Conservation (phyloP, 2,888 invertebrate genomes). For the Spilosoma lubricipeda region DNA sequence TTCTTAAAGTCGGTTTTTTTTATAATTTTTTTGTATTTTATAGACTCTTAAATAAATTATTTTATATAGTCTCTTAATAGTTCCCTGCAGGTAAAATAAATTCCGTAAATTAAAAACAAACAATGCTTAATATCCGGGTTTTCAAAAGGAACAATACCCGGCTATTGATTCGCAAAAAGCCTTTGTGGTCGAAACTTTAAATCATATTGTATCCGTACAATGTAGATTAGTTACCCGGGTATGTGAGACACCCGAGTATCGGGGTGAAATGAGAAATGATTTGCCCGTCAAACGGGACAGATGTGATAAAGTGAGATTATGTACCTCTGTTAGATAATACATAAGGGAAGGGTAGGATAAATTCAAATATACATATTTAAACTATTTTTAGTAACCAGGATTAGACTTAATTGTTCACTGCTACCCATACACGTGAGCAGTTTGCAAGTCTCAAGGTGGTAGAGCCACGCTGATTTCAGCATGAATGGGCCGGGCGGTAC, state of each 20-base stretch:
- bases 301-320: neutral
- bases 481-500: too few species aligned
- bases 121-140: conserved; percentile 2
- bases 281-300: neutral
- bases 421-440: too few species aligned
- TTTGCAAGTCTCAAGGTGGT: too few species aligned
- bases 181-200: conserved; percentile 17
- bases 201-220: conserved; percentile 18
- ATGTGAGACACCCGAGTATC: conserved; percentile 6
- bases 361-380: neutral
- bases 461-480: too few species aligned
- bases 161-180: conserved; percentile 8
- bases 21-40: too few species aligned
- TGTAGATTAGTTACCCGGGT: conserved; percentile 10
- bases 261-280: conserved; percentile 9
- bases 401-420: too few species aligned
- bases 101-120: conserved; percentile 7
- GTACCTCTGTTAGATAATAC: neutral
- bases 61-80: too few species aligned
- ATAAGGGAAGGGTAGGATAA: neutral
- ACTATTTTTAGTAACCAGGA: too few species aligned
- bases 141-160: conserved; percentile 12
- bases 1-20: too few species aligned
- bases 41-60: too few species aligned
- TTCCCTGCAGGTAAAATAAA: too few species aligned